These are phyloP conservation scores for Todus mexicanus DNA, from an alignment of 2,797 vertebrate species.

Conservation along the genomic window DNA sequence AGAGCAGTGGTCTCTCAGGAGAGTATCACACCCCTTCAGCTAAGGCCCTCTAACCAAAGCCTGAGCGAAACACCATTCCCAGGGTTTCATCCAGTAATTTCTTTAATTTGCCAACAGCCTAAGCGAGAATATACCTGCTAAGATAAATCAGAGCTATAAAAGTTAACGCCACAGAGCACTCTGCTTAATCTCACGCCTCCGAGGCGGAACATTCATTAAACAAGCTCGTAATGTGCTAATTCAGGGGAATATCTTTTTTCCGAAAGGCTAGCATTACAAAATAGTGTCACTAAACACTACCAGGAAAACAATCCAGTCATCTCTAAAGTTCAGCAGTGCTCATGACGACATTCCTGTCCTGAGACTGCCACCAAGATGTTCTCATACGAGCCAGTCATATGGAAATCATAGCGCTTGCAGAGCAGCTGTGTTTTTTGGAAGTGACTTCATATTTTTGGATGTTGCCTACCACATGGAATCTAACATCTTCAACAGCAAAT, in stretches of 20 bases:
- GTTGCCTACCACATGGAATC: constrained; percentile 31
- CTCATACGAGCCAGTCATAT: constrained; percentile 18
- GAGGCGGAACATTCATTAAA: background rate
- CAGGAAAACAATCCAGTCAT: constrained; percentile 31
- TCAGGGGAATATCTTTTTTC: background rate
- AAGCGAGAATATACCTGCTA: background rate
- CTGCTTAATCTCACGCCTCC: background rate
- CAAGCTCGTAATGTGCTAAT: background rate
- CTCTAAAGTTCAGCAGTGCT: constrained; percentile 20
- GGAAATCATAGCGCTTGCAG: constrained; percentile 22
- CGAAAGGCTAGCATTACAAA: constrained; percentile 4
- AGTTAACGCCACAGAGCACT: background rate
- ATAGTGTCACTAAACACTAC: constrained; percentile 2
- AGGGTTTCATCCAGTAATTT: background rate
- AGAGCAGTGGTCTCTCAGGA: background rate
- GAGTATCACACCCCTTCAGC: background rate
- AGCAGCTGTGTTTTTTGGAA: constrained; percentile 66
- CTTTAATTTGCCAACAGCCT: background rate
- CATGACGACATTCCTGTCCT: constrained; percentile 24
- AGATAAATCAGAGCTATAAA: background rate
- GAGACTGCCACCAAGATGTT: constrained; percentile 36
- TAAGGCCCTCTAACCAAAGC: background rate
- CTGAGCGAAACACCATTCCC: background rate
- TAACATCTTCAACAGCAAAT: constrained; percentile 55
- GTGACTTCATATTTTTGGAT: constrained; percentile 46